Conservation (phyloP, 2,888 invertebrate genomes). For the Gryllus longicercus region DNA sequence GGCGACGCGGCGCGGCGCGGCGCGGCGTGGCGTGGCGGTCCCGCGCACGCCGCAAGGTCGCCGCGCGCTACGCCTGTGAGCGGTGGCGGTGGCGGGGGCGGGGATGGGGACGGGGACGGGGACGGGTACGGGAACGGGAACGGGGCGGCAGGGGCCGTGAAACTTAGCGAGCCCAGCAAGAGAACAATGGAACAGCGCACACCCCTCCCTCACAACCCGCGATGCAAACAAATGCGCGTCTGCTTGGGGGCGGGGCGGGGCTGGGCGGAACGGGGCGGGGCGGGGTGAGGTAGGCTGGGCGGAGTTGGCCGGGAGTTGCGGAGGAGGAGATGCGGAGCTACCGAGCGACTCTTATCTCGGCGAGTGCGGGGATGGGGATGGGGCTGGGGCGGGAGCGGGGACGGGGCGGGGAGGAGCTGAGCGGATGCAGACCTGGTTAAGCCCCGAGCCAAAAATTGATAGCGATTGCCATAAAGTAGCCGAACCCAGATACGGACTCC, state of each 20-base stretch:
- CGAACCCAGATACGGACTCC: not conserved
- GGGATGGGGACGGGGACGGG: too few relatives aligned
- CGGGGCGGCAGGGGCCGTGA: too few relatives aligned
- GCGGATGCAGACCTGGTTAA: not conserved
- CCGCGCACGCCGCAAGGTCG: too few relatives aligned
- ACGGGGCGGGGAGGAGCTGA: not conserved
- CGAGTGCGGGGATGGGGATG: not conserved
- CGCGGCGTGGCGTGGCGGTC: too few relatives aligned
- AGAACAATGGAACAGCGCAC: not conserved
- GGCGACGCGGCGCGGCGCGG: too few relatives aligned
- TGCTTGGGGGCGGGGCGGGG: not conserved
- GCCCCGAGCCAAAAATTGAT: not conserved
- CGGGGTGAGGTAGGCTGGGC: not conserved
- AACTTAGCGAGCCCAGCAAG: too few relatives aligned
- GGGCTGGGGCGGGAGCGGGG: not conserved
- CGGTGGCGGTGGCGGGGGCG: too few relatives aligned
- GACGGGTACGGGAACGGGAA: too few relatives aligned
- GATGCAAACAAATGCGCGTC: not conserved
- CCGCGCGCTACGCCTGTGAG: too few relatives aligned
- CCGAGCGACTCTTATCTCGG: too few relatives aligned
- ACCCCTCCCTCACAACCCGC: not conserved
- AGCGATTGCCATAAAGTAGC: not conserved
- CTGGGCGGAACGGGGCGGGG: not conserved
- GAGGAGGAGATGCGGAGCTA: not conserved
- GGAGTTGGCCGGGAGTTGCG: not conserved